Evolutionary conservation across 2,888 invertebrate species (phyloP).

Genomic region (Himalopsyche tibetana): DNA sequence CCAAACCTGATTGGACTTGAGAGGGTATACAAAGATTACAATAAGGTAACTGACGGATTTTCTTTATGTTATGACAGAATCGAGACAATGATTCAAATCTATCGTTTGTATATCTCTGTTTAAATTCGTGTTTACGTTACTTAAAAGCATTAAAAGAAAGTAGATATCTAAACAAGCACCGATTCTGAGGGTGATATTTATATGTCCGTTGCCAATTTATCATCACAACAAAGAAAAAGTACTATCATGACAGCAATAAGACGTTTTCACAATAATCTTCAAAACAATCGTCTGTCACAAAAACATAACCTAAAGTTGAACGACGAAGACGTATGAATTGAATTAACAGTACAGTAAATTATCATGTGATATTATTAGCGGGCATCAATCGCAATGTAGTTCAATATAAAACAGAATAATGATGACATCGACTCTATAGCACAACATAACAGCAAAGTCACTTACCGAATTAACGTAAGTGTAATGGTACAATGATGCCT

Average conservation of each 20-base stretch:
- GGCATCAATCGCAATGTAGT: neutral
- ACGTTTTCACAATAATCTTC: neutral
- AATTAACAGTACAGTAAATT: neutral
- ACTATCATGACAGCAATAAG: neutral
- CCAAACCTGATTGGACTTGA: too few species aligned
- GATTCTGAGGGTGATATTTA: too few species aligned
- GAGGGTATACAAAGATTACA: too few species aligned
- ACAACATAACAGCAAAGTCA: slow-evolving; percentile 52
- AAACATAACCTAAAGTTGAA: slow-evolving; percentile 34
- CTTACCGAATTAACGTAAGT: neutral
- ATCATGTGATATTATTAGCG: neutral
- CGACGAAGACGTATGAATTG: neutral
- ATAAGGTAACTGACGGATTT: too few species aligned
- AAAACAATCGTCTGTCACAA: slow-evolving; percentile 34
- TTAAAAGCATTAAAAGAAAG: too few species aligned
- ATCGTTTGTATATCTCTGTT: too few species aligned
- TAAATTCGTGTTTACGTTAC: too few species aligned
- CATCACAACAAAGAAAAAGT: too few species aligned
- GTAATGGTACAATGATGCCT: neutral
- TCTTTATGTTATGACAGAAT: too few species aligned
- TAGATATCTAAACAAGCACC: too few species aligned
- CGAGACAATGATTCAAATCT: too few species aligned
- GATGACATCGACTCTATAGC: slow-evolving; percentile 52
- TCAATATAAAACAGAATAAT: slow-evolving; percentile 50
- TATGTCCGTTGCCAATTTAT: too few species aligned